A percentile compares a stretch with the other conserved stretches of the same genome.
phyloP scores from a whole-genome alignment of 2,113 vertebrate species.

The Amblyornis subalaris region DNA sequence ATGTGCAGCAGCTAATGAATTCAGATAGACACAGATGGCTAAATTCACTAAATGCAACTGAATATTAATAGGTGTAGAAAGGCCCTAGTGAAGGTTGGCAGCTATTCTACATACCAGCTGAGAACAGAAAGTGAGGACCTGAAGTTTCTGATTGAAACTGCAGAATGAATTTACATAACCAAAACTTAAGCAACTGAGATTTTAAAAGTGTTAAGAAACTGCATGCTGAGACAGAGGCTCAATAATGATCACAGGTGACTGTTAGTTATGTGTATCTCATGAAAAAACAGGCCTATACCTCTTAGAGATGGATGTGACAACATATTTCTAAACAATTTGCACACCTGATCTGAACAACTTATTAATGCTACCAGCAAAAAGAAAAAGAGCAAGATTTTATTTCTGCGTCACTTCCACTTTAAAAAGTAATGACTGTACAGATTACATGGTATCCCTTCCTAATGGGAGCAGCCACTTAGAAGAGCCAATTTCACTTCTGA shows the following conservation, averaged over 20 bases:
- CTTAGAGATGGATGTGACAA: not conserved
- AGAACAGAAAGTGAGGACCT: not conserved
- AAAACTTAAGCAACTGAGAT: conserved; percentile 15
- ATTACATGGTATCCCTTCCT: not conserved
- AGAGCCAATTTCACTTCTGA: not conserved
- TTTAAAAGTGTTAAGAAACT: not conserved
- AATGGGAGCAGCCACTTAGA: not conserved
- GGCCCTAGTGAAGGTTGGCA: not conserved
- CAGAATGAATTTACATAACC: not conserved
- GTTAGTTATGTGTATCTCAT: not conserved
- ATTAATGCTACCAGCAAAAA: not conserved
- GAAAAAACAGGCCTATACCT: not conserved
- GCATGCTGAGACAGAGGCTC: not conserved
- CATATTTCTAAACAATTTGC: not conserved
- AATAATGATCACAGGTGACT: not conserved
- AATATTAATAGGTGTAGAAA: conserved; percentile 36
- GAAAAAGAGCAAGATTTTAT: not conserved
- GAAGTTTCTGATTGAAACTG: not conserved
- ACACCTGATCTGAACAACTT: not conserved
- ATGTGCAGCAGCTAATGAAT: not conserved
- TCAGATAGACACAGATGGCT: not conserved
- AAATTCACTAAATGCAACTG: not conserved
- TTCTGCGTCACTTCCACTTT: not conserved
- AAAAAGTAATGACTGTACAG: not conserved
- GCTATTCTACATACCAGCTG: not conserved